Conservation (phyloP, 2,888 invertebrate genomes). For the Campopleginae sp. region DNA sequence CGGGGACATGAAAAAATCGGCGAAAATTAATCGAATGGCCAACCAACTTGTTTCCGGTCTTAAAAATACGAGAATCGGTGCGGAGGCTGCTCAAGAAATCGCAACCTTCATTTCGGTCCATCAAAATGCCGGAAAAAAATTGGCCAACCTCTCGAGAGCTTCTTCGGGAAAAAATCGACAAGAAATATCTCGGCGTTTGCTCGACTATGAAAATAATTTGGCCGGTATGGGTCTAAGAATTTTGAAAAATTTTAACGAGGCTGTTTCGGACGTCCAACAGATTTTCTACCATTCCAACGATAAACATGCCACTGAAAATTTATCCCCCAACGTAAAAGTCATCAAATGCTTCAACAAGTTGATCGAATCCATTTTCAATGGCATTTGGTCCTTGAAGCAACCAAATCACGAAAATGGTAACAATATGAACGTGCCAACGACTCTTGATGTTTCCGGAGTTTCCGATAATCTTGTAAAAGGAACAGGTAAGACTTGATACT, state of each 20-base stretch:
- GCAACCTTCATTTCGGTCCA: conserved; percentile 66
- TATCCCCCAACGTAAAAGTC: conserved; percentile 45
- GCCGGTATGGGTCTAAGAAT: conserved; percentile 54
- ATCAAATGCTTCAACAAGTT: conserved; percentile 42
- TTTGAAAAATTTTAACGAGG: conserved; percentile 64
- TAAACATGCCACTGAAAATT: conserved; percentile 37
- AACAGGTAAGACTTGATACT: conserved; percentile 38
- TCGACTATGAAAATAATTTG: conserved; percentile 60
- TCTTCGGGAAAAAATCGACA: conserved; percentile 4
- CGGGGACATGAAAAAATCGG: conserved; percentile 48
- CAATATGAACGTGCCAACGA: background rate
- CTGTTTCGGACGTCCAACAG: conserved; percentile 62
- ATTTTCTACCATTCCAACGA: conserved; percentile 67
- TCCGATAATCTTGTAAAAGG: conserved; percentile 13
- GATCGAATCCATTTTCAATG: conserved; percentile 10
- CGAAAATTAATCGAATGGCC: conserved; percentile 39
- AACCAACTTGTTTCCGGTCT: conserved; percentile 64
- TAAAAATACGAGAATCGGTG: conserved; percentile 58
- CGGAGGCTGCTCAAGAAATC: conserved; percentile 62
- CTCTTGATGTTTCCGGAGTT: background rate
- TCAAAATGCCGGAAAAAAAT: conserved; percentile 61
- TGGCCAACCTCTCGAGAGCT: conserved; percentile 38
- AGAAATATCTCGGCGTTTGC: conserved; percentile 62
- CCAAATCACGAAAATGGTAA: background rate
- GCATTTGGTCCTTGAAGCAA: background rate